Base-by-base conservation (phyloP, 2,113 vertebrate genomes). In the Andinoacara biseriatus region DNA sequence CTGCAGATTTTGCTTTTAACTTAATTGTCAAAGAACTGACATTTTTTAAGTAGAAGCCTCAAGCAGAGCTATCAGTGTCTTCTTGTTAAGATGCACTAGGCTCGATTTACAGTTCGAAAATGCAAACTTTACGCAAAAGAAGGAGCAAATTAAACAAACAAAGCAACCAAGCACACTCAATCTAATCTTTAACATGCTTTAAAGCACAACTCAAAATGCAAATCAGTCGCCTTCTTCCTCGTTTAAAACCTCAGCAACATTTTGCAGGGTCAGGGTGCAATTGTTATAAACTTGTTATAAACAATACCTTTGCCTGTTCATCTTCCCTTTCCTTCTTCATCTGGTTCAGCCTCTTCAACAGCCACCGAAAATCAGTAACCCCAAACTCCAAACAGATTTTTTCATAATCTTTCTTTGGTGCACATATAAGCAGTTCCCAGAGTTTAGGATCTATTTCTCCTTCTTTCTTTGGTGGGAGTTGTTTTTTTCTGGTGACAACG, bases 371-470 rank as follows among this genome's bases (percentile, higher is more conserved):
- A 88, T 99, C 97, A 2, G 92, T 96, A 7, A 98, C 91, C 7
- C 98, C 97, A 22, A 96, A 97, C 11, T 97, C 96, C 0, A 90
- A 17, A 84, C 97, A 98, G 86, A 98, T 97, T 67, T 89, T 95
- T 90, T 99, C 97, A 24, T 98, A 98, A 85, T 99, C 95, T 84
- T 90, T 98, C 67, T 74, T 97, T 63, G 95, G 95, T 10, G 96
- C 96, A 1, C 93, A 90, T 83, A 98, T 62, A 76, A 99, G 86
- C 58, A 98, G 75, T 60, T 99, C 97, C 96, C 94, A 96, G 78
- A 98, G 94, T 76, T 95, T 95, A 7, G 96, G 96, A 76, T 96
- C 94, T n/a, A 93, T 89, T 78, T 97, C 95, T 65, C 86, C 78
- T 40, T 95, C 93, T 85, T 93, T 94, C 35, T 78, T 86, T 52